These are phyloP conservation scores for Melinaea menophilus DNA, from an alignment of 2,888 invertebrate species.

Conservation along the genomic window DNA sequence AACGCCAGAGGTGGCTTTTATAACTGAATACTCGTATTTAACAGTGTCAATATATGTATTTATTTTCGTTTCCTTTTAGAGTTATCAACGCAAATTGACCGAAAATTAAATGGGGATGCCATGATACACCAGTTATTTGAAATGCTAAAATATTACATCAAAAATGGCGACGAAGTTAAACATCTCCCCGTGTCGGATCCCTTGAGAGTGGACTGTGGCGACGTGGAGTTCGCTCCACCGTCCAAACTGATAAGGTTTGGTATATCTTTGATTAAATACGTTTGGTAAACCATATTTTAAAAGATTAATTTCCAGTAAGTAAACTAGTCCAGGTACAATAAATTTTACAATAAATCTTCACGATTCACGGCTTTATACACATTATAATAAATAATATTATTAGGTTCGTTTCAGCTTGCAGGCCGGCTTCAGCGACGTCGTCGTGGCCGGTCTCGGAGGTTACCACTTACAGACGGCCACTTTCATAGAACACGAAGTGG, in stretches of 20 bases:
- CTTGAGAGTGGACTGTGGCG: slow-evolving; percentile 26
- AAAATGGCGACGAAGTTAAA: slow-evolving; percentile 33
- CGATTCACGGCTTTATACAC: no score
- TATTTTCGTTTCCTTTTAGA: slow-evolving; percentile 13
- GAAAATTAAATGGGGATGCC: slow-evolving; percentile 29
- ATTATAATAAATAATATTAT: not conserved
- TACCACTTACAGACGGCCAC: slow-evolving; percentile 36
- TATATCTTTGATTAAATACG: not conserved
- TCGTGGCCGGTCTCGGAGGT: slow-evolving; percentile 37
- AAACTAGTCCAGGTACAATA: no score
- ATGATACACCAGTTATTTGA: slow-evolving; percentile 40
- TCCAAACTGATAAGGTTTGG: slow-evolving; percentile 37
- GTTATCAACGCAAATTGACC: slow-evolving; percentile 2
- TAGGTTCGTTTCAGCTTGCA: slow-evolving; percentile 33
- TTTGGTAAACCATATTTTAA: no score
- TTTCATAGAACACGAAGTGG: slow-evolving; percentile 36
- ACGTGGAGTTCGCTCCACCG: slow-evolving; percentile 28
- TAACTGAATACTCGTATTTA: not conserved
- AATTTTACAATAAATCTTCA: no score
- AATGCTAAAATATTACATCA: slow-evolving; percentile 36
- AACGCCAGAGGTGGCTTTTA: slow-evolving; percentile 17
- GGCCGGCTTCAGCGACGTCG: slow-evolving; percentile 36
- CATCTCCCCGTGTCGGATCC: slow-evolving; percentile 41
- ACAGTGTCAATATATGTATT: not conserved
- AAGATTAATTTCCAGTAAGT: no score